Evolutionary conservation across 1,140 invertebrate species (phyloP), one percentile per base, ranked within the genome.

Genomic region (Drosophila subpulchrella): DNA sequence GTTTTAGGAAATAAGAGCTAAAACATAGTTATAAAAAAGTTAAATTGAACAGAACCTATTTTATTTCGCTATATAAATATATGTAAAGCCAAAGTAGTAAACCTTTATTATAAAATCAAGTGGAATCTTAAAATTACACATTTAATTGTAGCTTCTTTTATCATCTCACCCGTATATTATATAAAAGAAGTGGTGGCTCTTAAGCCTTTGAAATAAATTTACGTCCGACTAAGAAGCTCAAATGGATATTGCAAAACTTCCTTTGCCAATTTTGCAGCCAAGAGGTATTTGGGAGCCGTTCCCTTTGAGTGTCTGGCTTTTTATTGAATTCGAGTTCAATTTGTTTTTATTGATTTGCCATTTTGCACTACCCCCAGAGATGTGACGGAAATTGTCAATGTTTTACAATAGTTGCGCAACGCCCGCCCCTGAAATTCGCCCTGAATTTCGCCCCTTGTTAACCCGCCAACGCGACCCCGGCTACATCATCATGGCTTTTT

Each of bases 291-390:
- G 17, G 15, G 17, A 41, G 11, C 34, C 67, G 50, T 48, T 54
- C 34, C 20, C 44, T 11, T 56, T 55, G 39, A 54, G 39, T 71
- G 38, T 73, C 59, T 54, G 53, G 53, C 83, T 85, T 90, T 80
- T 90, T 90, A 90, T 90, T 90, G 86, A 86, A 90, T 90, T 90
- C 85, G 70, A 90, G 86, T 90, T 90, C 86, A 90, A 90, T 90
- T 90, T 90, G 86, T 90, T 90, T 90, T 90, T 90, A 90, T 90
- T 90, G 86, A 90, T 90, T 91, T 82, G 85, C 85, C 86, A 90
- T 90, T 90, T 90, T 90, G 79, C 85, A 86, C 85, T 86, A 75
- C 75, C 78, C 66, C 79, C 67, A 81, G 84, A 88, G 84, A 90
- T 90, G 86, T 90, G 85, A 91, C 85, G 85, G 85, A 90, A 90